These are phyloP conservation scores for Dascillus cervinus DNA, from an alignment of 2,888 invertebrate species.

Conservation along the genomic window DNA sequence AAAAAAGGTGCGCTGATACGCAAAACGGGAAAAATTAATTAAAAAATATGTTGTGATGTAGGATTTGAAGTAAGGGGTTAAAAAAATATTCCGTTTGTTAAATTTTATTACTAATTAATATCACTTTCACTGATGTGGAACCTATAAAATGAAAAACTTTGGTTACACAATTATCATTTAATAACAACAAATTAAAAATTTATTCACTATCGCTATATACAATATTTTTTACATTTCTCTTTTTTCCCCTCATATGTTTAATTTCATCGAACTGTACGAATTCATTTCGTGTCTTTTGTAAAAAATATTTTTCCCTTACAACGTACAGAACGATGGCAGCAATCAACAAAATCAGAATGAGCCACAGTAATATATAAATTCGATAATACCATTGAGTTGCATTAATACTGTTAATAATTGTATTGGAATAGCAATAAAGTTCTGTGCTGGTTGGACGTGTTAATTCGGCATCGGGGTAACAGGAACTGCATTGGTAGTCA, in stretches of 20 bases:
- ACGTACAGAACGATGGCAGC: constrained; percentile 13
- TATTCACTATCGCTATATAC: constrained; percentile 32
- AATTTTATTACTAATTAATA: too few species aligned
- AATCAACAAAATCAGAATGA: constrained; percentile 22
- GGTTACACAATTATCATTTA: too few species aligned
- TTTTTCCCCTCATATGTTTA: constrained; percentile 28
- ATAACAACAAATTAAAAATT: constrained; percentile 7
- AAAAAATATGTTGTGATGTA: too few species aligned
- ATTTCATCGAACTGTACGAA: constrained; percentile 23
- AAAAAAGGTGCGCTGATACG: too few species aligned
- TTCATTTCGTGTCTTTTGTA: constrained; percentile 14
- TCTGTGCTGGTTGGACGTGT: constrained; percentile 38
- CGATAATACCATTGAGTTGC: constrained; percentile 32
- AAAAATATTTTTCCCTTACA: constrained; percentile 9
- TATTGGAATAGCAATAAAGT: constrained; percentile 36
- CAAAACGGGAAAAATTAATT: too few species aligned
- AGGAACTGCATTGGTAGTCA: constrained; percentile 60
- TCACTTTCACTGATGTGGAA: too few species aligned
- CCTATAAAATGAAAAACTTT: too few species aligned
- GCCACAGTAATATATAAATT: constrained; percentile 24
- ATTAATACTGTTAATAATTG: constrained; percentile 16
- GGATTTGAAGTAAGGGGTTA: too few species aligned
- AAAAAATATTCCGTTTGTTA: too few species aligned
- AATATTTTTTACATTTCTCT: constrained; percentile 29
- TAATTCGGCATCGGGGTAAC: constrained; percentile 57